Base-by-base conservation (phyloP, 2,113 vertebrate genomes). In the Entomyzon cyanotis region DNA sequence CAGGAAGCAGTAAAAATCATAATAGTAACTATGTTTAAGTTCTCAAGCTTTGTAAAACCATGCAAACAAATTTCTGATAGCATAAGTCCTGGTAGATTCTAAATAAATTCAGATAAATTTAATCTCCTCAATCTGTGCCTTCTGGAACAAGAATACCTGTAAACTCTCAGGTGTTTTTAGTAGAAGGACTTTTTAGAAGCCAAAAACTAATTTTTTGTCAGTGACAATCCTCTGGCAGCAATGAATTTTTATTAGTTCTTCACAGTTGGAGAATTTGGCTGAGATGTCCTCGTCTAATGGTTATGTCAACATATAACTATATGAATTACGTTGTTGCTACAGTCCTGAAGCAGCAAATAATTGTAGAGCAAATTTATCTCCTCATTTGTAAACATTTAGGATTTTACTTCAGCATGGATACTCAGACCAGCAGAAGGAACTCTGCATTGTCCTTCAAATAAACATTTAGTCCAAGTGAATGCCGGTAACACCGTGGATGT, bases 1-100 rank as follows among this genome's bases (percentile, higher is more conserved):
- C 86, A 96, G 96, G 95, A 96, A 97, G 65, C 84, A 50, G 86
- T 83, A 88, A 96, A 71, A 95, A 92, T 75, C 81, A 64, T 89
- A 95, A 96, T 75, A 96, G 65, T 53, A 28, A 56, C 49, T 84
- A n/a, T 81, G 85, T 68, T 93, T 94, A 90, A 93, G 37, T 81
- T 94, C 82, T 84, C 83, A 79, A 76, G 84, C 63, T 63, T 90
- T 83, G 64, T 77, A 74, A 96, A 92, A 64, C 39, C 50, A 86
- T 77, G 60, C n/a, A 86, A 94, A 68, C 22, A 74, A 82, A 22
- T 63, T 83, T 81, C 67, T 90, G 47, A 46, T 27, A 68, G 31
- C 37, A 77, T 5, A 85, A 62, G 4, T 67, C 27, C 37, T 33
- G 10, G 47, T 39, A 90, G 12, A 13, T 47, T 77, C 23, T n/a